Evolutionary conservation across 2,113 vertebrate genomes (phyloP).

Genomic region (Aleadryas rufinucha): DNA sequence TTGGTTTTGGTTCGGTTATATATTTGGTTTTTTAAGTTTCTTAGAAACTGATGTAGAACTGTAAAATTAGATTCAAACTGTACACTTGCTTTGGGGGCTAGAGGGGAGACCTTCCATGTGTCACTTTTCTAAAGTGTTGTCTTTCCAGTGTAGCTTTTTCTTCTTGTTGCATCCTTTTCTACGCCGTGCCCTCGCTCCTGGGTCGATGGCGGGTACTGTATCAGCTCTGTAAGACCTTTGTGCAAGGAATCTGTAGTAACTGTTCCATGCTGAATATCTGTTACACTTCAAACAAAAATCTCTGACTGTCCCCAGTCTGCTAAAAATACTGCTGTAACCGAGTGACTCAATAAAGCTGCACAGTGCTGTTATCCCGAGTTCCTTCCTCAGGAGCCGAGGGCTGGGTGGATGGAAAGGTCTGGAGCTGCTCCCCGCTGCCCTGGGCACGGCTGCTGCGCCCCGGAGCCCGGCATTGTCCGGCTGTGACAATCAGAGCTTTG

Average conservation of each 20-base stretch:
- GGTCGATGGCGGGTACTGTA: slow-evolving; percentile 76
- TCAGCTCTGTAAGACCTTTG: slow-evolving; percentile 75
- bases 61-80: slow-evolving; percentile 74
- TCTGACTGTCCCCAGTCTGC: slow-evolving; percentile 73
- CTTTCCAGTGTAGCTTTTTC: slow-evolving; percentile 81
- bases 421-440: not conserved
- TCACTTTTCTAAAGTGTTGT: slow-evolving; percentile 84
- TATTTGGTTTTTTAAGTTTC: slow-evolving; percentile 64
- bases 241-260: slow-evolving; percentile 73
- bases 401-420: not conserved
- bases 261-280: slow-evolving; percentile 74
- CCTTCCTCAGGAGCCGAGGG: not conserved
- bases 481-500: slow-evolving; percentile 69
- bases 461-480: slow-evolving; percentile 26
- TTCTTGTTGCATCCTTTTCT: slow-evolving; percentile 80
- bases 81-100: slow-evolving; percentile 75
- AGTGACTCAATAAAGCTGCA: slow-evolving; percentile 83
- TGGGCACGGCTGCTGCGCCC: not conserved
- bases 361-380: slow-evolving; percentile 70
- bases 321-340: slow-evolving; percentile 77
- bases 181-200: slow-evolving; percentile 69
- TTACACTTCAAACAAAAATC: slow-evolving; percentile 60
- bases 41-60: slow-evolving; percentile 80
- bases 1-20: slow-evolving; percentile 58
- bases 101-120: slow-evolving; percentile 77